Percentiles rank a stretch among this genome's conserved stretches.
phyloP scores from a whole-genome alignment of 2,797 vertebrate genomes.

The Anabacerthia variegaticeps region DNA sequence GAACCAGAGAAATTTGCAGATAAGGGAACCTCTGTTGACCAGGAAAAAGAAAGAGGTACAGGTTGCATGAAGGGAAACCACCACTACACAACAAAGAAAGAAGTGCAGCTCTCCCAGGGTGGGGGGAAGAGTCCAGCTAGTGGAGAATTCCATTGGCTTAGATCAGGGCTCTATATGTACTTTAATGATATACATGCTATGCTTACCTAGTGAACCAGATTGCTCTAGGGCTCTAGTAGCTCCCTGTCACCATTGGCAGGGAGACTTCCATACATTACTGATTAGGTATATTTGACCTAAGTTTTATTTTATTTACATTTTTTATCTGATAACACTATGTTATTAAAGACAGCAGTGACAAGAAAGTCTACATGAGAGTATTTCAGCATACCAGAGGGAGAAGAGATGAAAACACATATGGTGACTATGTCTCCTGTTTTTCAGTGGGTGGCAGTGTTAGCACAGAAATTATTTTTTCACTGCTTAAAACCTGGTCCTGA shows the following conservation, averaged over 20 bases:
- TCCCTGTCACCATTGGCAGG: background rate
- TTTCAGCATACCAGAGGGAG: background rate
- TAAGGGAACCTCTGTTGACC: background rate
- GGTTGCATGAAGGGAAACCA: background rate
- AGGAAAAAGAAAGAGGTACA: background rate
- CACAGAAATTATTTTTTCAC: background rate
- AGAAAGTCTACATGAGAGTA: background rate
- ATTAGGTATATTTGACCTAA: background rate
- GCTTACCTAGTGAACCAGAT: background rate
- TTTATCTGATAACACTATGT: background rate
- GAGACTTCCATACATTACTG: background rate
- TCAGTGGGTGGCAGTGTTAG: slow-evolving; percentile 37
- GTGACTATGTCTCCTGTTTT: background rate
- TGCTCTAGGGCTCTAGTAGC: background rate
- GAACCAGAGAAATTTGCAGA: background rate
- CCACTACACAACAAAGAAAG: background rate
- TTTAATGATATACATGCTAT: background rate
- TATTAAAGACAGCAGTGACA: background rate
- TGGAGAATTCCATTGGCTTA: background rate
- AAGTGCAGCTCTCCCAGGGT: background rate
- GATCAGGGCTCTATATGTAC: background rate
- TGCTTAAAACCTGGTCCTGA: background rate
- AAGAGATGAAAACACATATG: background rate
- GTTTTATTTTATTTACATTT: background rate
- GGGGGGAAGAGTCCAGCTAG: background rate